Conservation (phyloP, 2,888 invertebrate species). For the Empis stercorea region DNA sequence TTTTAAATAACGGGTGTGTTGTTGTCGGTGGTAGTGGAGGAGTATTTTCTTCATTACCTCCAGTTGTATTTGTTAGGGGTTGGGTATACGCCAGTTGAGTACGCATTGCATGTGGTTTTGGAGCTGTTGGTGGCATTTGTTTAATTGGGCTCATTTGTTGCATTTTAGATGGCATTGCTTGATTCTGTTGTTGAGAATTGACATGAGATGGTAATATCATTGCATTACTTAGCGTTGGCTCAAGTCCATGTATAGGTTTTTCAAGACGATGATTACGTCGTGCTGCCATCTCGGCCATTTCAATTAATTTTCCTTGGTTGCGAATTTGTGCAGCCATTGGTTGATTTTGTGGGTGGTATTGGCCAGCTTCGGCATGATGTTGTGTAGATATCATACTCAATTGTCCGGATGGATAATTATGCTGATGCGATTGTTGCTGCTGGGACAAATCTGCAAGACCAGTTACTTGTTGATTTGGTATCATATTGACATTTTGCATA, state of each 20-base stretch:
- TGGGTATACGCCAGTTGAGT: constrained; percentile 16
- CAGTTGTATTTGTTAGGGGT: constrained; percentile 14
- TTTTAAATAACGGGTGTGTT: constrained; percentile 54
- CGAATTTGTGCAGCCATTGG: constrained; percentile 25
- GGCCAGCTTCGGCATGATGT: neutral
- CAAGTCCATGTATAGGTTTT: constrained; percentile 25
- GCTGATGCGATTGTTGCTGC: constrained; percentile 14
- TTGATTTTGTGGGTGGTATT: constrained; percentile 19
- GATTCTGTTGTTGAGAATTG: constrained; percentile 19
- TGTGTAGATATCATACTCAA: neutral
- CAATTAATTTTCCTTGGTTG: constrained; percentile 55
- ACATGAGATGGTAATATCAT: constrained; percentile 22
- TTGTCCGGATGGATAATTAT: constrained; percentile 13
- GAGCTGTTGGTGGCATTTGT: constrained; percentile 43
- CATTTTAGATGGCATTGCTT: constrained; percentile 10
- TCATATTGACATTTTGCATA: constrained; percentile 35
- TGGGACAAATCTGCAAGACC: constrained; percentile 6
- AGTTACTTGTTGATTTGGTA: constrained; percentile 11
- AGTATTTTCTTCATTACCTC: constrained; percentile 18
- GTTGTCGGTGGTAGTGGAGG: constrained; percentile 58
- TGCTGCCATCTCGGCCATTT: constrained; percentile 70
- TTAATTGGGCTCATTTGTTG: constrained; percentile 35
- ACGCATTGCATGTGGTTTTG: constrained; percentile 39
- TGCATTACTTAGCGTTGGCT: constrained; percentile 15
- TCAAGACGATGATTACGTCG: constrained; percentile 42